Base-by-base conservation (phyloP, 2,113 vertebrate genomes). In the Acrocephalus arundinaceus region DNA sequence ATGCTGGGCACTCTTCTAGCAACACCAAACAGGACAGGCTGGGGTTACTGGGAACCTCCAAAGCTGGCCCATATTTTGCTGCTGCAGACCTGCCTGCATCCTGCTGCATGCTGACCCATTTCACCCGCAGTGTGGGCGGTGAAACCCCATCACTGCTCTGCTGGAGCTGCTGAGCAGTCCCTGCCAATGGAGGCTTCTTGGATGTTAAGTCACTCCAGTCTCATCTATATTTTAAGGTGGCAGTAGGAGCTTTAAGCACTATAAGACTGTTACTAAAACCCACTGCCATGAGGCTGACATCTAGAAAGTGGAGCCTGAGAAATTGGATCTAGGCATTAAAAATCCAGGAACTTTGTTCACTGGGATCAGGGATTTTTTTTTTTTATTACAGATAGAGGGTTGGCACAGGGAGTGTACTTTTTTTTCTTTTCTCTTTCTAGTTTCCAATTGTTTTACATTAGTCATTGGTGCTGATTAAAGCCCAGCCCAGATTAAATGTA, bases 401-500 rank as follows among this genome's bases (percentile, higher is more conserved):
- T 72, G 75, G 45, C 70, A 75, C 24, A 71, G 63, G 76, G 75
- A 90, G 33, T 59, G 55, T 65, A 31, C 33, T 6, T 21, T 21
- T 80, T 65, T 81, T 59, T 5, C 7, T 61, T 89, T 51, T 6
- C 17, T 23, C 19, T 37, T 22, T 62, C 52, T 17, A 58, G 46
- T 62, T 80, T 74, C 77, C 48, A 31, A 0, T 89, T 94, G 89
- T 87, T 81, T 59, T 63, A 19, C 37, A 17, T 95, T 93, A 97
- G 76, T 95, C 94, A 96, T n/a, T 2, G 1, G 39, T 78, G 73
- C 70, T 75, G 89, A 92, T 72, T 72, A 94, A 89, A 89, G 76
- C 83, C 91, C 93, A 90, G 31, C 91, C 91, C 80, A 81, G 83
- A 74, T 94, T 76, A 93, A 79, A 49, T 45, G 20, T 31, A 30